Evolutionary conservation across 2,888 invertebrate genomes (phyloP).

Genomic region (Plemyria rubiginata): DNA sequence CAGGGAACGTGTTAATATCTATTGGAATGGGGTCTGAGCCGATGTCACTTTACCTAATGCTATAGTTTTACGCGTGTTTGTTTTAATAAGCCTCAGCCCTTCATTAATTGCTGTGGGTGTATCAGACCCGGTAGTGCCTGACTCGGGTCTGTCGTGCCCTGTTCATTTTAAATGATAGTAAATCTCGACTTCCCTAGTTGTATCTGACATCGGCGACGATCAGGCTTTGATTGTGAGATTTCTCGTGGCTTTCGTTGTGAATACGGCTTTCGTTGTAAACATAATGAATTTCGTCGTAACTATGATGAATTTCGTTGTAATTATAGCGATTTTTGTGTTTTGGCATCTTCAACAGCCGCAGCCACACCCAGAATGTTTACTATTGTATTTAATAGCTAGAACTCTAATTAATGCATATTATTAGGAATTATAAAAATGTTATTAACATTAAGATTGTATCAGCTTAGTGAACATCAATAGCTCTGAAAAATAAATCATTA

Average conservation of each 20-base stretch:
- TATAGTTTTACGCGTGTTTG: constrained; percentile 38
- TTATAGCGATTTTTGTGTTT: constrained; percentile 34
- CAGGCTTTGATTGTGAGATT: constrained; percentile 43
- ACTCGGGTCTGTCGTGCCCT: constrained; percentile 19
- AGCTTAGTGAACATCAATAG: constrained; percentile 85
- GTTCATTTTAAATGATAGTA: constrained; percentile 36
- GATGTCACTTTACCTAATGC: constrained; percentile 44
- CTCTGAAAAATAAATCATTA: constrained; percentile 83
- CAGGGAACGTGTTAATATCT: constrained; percentile 68
- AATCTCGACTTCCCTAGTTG: constrained; percentile 38
- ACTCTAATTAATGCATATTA: constrained; percentile 84
- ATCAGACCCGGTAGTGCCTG: constrained; percentile 32
- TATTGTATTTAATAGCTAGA: constrained; percentile 84
- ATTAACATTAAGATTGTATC: constrained; percentile 83
- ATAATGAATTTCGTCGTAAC: constrained; percentile 7
- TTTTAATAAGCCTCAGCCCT: constrained; percentile 36
- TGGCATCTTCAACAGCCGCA: constrained; percentile 62
- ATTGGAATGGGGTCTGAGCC: constrained; percentile 52
- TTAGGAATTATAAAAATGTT: constrained; percentile 81
- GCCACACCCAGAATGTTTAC: constrained; percentile 66
- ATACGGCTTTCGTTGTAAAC: constrained; percentile 34
- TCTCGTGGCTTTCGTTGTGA: constrained; percentile 53
- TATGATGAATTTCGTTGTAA: constrained; percentile 39
- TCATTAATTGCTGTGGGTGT: constrained; percentile 26
- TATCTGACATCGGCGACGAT: constrained; percentile 38